Base-by-base conservation (phyloP, 2,888 invertebrate species). In the Mallateleia sp. region DNA sequence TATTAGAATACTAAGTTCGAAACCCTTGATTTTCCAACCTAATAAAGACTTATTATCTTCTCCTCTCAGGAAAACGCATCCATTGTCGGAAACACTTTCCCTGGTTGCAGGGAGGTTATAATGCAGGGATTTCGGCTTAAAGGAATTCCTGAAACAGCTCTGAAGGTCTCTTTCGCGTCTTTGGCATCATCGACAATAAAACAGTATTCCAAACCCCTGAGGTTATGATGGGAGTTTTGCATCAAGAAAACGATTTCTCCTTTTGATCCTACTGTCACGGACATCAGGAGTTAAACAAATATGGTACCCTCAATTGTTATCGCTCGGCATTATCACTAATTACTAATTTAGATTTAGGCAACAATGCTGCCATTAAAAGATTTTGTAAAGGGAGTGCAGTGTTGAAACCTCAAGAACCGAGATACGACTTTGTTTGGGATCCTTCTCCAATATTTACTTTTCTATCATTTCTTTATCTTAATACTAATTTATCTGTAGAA, bases 81-180 rank as follows among this genome's bases (percentile, higher is more conserved):
- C 91, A 32, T 34, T 82, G 58, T 71, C 79, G 58, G 47, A 38
- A 24, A 84, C 88, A 15, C 89, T 93, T 91, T 84, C 91, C 90
- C 91, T 93, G 90, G 90, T 90, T 66, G 92, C 88, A 83, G 91
- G 90, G 67, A 69, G 64, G 56, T 88, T 91, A 88, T 93, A 91
- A 22, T 87, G n/a, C 42, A 62, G 25, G 91, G 90, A 6, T 90
- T 91, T 25, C 52, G 45, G 52, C 20, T 52, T 81, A 85, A 88
- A 71, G 66, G 71, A 45, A 84, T 75, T 60, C 90, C 90, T 22
- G 34, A 62, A 72, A 56, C 71, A 54, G 18, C 58, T 58, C 56
- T 45, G 24, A 54, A 52, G 60, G 62, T 71, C 1, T 20, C 62
- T 14, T 5, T 75, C 6, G 62, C 75, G 24, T 75, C 75, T 22